phyloP scores from a whole-genome alignment of 2,113 vertebrate species.

The Macaca mulatta region DNA sequence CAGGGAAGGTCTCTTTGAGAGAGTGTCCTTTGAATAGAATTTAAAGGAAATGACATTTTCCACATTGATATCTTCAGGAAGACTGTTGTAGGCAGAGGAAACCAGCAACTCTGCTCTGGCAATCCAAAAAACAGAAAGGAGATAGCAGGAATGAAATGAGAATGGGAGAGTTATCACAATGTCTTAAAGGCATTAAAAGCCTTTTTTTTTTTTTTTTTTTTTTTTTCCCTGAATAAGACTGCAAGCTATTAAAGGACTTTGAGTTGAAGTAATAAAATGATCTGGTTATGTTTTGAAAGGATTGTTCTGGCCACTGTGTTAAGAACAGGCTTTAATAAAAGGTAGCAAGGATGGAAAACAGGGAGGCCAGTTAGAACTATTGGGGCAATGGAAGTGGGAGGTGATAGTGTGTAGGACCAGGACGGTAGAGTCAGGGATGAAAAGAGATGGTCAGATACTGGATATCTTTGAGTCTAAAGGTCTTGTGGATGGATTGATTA shows the following conservation, averaged over 20 bases:
- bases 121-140: not conserved
- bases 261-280: not conserved
- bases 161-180: not conserved
- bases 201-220: not conserved
- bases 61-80: not conserved
- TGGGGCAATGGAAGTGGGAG: not conserved
- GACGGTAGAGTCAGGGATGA: not conserved
- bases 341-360: not conserved
- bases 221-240: not conserved
- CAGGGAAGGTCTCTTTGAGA: not conserved
- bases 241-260: not conserved
- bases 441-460: not conserved
- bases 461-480: not conserved
- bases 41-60: not conserved
- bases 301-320: not conserved
- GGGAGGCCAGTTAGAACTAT: not conserved
- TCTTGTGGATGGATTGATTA: not conserved
- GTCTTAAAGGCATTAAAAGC: not conserved
- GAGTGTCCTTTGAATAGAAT: not conserved
- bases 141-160: not conserved
- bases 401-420: rapidly evolving
- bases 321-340: not conserved
- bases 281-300: not conserved
- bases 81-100: not conserved
- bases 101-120: not conserved